Evolutionary conservation across 1,140 invertebrate genomes (phyloP), one percentile per base, ranked within the genome.

Genomic region (Brachionus rotundiformis): DNA sequence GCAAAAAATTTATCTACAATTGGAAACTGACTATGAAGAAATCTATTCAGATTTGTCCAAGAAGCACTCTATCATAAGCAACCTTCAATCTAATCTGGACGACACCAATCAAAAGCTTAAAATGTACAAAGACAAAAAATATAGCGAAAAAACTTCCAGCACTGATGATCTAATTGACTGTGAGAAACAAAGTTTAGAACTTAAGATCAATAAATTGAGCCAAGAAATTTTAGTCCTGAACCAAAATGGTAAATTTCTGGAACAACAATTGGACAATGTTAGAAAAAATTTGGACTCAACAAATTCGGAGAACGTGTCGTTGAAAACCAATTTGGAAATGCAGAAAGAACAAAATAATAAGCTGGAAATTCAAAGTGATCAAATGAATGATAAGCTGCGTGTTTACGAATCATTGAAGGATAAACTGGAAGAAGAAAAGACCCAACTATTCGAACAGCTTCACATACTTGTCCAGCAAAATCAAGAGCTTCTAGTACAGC

Each of bases 391-490:
- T 5, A 73, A 73, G 41, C 1, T 73, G 23, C 16, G 44, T 59
- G 49, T 79, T 4, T 79, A 63, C 36, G 76, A 79, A 27, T 29
- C n/a, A 6, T 63, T 68, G 29, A 81, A 81, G 10, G 31, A 61
- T 3, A 81, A 68, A 39, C 54, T 81, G 7, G 41, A 81, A 27
- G 77, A 81, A 25, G 77, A 81, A 63, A 81, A 81, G 23, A 41
- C 19, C 27, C 77, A 81, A 31, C 23, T 81, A 25, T 63, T 63
- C 23, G 77, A 81, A 81, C 77, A 81, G 29, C 29, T 81, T 29
- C 77, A 81, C 16, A 33, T 63, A 13, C 54, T 81, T 0, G 25
- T 63, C 0, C 77, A 81, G 29, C 77, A 81, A 39, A 81, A 81
- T 47, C 77, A 81, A 41, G 54, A 81, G 5, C n/a, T 81, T 39